phyloP scores from a whole-genome alignment of 1,140 invertebrate genomes.

The Zeugodacus cucurbitae region DNA sequence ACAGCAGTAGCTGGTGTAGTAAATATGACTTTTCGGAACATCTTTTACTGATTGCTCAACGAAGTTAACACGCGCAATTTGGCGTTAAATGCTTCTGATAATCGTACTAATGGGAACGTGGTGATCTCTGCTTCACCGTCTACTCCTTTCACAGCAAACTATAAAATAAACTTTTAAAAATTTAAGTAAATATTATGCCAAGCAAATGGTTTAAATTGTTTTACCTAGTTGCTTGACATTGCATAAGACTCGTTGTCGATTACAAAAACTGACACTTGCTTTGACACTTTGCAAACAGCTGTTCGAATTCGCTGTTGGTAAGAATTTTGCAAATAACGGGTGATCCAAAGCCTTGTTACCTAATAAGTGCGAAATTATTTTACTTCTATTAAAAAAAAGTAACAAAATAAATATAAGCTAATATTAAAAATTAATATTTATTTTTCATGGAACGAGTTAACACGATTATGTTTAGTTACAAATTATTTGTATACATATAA shows the following conservation, averaged over 20 bases:
- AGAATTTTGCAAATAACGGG: not conserved
- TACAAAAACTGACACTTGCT: not conserved
- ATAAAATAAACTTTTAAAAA: not conserved
- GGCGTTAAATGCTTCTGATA: not conserved
- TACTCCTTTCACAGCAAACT: not conserved
- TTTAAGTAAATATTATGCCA: too few relatives aligned
- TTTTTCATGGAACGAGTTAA: too few relatives aligned
- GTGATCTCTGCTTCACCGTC: not conserved
- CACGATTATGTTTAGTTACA: too few relatives aligned
- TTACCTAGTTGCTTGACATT: constrained; percentile 9
- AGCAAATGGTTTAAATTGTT: not conserved
- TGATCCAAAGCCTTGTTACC: not conserved
- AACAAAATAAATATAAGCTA: too few relatives aligned
- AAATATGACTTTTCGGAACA: constrained; percentile 50
- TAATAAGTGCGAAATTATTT: not conserved
- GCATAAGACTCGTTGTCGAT: constrained; percentile 21
- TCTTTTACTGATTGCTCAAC: constrained; percentile 39
- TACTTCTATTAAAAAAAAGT: too few relatives aligned
- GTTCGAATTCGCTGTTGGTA: not conserved
- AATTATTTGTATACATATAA: too few relatives aligned
- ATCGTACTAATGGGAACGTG: not conserved
- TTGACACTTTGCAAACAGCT: constrained; percentile 22
- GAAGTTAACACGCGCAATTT: not conserved
- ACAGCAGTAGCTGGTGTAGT: constrained; percentile 50
- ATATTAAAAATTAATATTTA: too few relatives aligned